Evolutionary conservation across 2,888 invertebrate species (phyloP), one percentile per base, ranked within the genome.

Genomic region (Hypselothyrea guttata): DNA sequence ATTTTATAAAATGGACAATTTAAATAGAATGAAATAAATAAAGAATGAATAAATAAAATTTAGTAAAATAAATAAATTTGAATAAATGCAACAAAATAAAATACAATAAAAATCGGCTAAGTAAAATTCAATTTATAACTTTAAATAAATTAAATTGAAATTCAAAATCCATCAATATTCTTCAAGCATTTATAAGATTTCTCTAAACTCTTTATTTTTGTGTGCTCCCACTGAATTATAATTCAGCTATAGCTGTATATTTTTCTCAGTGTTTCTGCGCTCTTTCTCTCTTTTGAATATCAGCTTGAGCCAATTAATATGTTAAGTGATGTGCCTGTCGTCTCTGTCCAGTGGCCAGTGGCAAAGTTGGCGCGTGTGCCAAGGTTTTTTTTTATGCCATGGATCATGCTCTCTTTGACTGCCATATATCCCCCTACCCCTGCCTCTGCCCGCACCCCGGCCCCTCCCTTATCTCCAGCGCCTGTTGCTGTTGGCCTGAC

Each of bases 291-390:
- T 45, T 69, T 58, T 71, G 76, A 68, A 73, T 67, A 70, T 81
- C 71, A 63, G 65, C 68, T 71, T 73, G 63, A 79, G 82, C 78
- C 84, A 84, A 81, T 81, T 81, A 84, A 84, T 81, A 78, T 78
- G 82, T 77, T 77, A 75, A 77, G 77, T 75, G 81, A 62, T 71
- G 73, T 63, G 72, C 22, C 71, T 69, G 63, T 71, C 41, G 41
- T 33, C 31, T 28, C 30, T 62, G 68, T 70, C 64, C 68, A 60
- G 63, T 56, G 35, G 58, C 33, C n/a, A 27, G 42, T 27, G 33
- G 22, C 18, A 58, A 51, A 63, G 45, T 57, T 64, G 79, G 79
- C 83, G 76, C 83, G 83, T 77, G 79, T 77, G 84, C 74, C 84
- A 71, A 76, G 68, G 79, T 76, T 61, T 59, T 40, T 11, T 27